Evolutionary conservation across 2,888 invertebrate genomes (phyloP).

Genomic region (Eupeodes latifasciatus): DNA sequence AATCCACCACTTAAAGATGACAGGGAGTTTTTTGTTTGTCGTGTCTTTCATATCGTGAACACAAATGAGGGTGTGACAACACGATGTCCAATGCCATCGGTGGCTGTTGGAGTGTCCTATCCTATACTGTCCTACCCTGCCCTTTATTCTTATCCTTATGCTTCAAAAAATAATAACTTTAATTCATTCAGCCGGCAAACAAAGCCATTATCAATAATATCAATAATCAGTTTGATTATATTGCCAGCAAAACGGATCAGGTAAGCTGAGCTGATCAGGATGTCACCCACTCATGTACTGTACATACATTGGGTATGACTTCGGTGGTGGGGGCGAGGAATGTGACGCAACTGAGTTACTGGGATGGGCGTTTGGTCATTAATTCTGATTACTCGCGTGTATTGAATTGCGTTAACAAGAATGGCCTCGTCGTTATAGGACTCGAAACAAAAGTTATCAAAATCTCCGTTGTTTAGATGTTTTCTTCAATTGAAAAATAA

Average conservation of each 20-base stretch:
- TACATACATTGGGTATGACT: not conserved
- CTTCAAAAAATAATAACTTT: conserved; percentile 75
- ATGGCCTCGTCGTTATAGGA: conserved; percentile 45
- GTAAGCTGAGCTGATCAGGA: conserved; percentile 74
- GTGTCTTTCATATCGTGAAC: conserved; percentile 66
- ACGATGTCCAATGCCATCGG: conserved; percentile 64
- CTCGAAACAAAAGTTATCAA: conserved; percentile 23
- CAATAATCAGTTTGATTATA: conserved; percentile 76
- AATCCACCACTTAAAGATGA: conserved; percentile 76
- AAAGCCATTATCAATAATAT: conserved; percentile 76
- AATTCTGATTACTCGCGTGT: conserved; percentile 75
- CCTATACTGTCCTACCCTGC: not conserved
- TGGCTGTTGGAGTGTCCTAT: conserved; percentile 37
- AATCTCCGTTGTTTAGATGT: conserved; percentile 12
- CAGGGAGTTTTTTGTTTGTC: conserved; percentile 72
- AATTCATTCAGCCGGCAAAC: conserved; percentile 74
- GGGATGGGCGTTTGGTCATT: conserved; percentile 57
- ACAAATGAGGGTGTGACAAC: conserved; percentile 76
- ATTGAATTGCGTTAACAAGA: conserved; percentile 66
- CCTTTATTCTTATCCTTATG: conserved; percentile 62
- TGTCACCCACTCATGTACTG: conserved; percentile 38
- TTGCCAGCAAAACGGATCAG: conserved; percentile 71
- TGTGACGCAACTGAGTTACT: conserved; percentile 40
- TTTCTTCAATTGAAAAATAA: conserved; percentile 53
- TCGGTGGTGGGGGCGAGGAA: not conserved